Evolutionary conservation across 2,113 vertebrate species (phyloP), one percentile per base, ranked within the genome.

Genomic region (Engraulis encrasicolus): DNA sequence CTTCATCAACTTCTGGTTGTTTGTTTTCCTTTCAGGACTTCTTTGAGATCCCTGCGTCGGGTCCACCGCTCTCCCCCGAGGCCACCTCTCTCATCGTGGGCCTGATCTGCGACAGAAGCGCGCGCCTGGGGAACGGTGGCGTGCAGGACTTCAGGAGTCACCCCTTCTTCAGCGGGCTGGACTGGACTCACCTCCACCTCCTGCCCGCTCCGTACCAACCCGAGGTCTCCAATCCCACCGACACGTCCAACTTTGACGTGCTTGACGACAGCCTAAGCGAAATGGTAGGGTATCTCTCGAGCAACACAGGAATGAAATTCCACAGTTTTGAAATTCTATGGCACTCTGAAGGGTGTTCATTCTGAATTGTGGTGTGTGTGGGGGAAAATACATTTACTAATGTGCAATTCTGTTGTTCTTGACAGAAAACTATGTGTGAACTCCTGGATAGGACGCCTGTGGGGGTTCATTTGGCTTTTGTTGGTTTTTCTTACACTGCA

Each of bases 221-320:
- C 0, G 96, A 96, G 61, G 95, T 96, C 1, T 92, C 94, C 66
- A 93, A 95, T 37, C 89, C 96, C 84, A 96, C 96, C 0, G 96
- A 97, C 90, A 97, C 97, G 0, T 96, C 95, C 86, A 97, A 97
- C 93, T 97, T 97, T 31, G 97, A 97, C 31, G 88, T 97, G 80
- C 91, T 96, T 78, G 97, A 97, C 4, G 96, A 97, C 40, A 87
- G 91, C 86, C 95, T 96, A 81, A 96, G 94, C 90, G 93, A 96
- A 88, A 96, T 95, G 95, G 95, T 97, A 94, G n/a, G n/a, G n/a
- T n/a, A n/a, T n/a, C n/a, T 89, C 45, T 52, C 14, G 36, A 38
- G 1, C 2, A n/a, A n/a, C n/a, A n/a, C 20, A 78, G 15, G 23
- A 36, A 37, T 38, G 31, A n/a, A n/a, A n/a, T n/a, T n/a, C 18